These are phyloP conservation scores for Noctua fimbriata DNA, from an alignment of 2,888 invertebrate species.

Conservation along the genomic window DNA sequence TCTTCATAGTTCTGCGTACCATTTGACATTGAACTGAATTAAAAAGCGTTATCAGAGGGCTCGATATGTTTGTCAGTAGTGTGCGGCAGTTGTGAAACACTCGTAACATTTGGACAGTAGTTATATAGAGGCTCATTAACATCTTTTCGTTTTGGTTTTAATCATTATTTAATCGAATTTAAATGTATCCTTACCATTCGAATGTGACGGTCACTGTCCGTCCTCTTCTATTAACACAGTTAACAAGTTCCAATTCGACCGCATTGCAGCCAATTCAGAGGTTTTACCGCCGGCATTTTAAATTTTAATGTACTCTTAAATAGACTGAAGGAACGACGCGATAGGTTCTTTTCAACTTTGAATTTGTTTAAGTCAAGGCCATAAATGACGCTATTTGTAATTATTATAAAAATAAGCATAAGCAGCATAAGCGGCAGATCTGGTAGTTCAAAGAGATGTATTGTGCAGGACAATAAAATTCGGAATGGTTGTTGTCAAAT, in stretches of 20 bases:
- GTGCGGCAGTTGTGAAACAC: constrained; percentile 80
- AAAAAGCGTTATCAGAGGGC: constrained; percentile 85
- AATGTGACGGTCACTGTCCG: constrained; percentile 74
- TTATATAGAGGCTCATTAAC: constrained; percentile 77
- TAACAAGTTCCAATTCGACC: constrained; percentile 78
- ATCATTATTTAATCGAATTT: constrained; percentile 85
- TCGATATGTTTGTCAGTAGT: constrained; percentile 78
- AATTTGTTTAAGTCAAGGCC: constrained; percentile 75
- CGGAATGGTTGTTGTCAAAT: constrained; percentile 81
- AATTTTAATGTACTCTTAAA: constrained; percentile 64
- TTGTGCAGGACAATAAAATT: constrained; percentile 81
- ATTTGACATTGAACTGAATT: constrained; percentile 88
- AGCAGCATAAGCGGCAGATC: constrained; percentile 77
- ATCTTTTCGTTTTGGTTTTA: constrained; percentile 79
- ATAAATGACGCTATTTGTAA: constrained; percentile 73
- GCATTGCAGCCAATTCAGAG: constrained; percentile 61
- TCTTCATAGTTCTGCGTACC: constrained; percentile 81
- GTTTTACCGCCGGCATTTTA: constrained; percentile 70
- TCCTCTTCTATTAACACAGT: constrained; percentile 80
- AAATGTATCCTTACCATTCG: constrained; percentile 78
- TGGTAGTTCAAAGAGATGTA: constrained; percentile 75
- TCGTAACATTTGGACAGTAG: constrained; percentile 74
- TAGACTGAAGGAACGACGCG: constrained; percentile 61
- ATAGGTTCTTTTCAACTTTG: constrained; percentile 64
- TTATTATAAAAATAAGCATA: constrained; percentile 64